Evolutionary conservation across 2,113 vertebrate species (phyloP), one percentile per base, ranked within the genome.

Genomic region (Pundamilia nyererei): DNA sequence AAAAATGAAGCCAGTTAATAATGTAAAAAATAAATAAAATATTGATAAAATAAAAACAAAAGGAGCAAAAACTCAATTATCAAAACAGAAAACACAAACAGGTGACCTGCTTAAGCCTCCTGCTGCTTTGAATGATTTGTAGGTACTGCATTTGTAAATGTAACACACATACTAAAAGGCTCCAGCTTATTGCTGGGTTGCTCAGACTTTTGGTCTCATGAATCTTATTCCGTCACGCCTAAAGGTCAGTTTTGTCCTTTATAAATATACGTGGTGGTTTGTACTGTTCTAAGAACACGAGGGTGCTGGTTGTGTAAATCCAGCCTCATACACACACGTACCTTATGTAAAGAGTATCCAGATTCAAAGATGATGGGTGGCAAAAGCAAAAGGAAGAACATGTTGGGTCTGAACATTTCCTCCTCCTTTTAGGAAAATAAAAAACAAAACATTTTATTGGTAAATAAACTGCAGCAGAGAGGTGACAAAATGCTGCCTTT

Each of bases 351-450:
- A 3, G 99, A 99, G 92, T 99, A 99, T 84, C 99, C 99, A 2
- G 99, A 99, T 90, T 99, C 99, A 96, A 99, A 99, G 95, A 99
- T 99, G 87, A 99, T 99, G 17, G 99, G 99, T 3, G 99, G 99
- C 81, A 99, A 97, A 79, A 99, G 96, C 88, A 99, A 96, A 58
- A 99, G 97, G 94, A 99, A 99, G 96, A 99, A 99, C 98, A 99
- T 99, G 94, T 99, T 99, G 87, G 99, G 99, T 31, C 98, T 97
- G 95, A 99, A 99, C 98, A 99, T 99, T 93, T 99, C 99, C 94
- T 99, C 99, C 91, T 99, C 99, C 99, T 99, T 93, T 92, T 42
- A 94, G 17, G 94, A 13, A 94, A 90, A 83, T n/a, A 31, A 7
- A 86, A 21, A 13, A 65, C 60, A 65, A 3, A 9, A 42, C 12